Evolutionary conservation across 2,888 invertebrate genomes (phyloP), one percentile per base, ranked within the genome.

Genomic region (Drosophila planitibia): DNA sequence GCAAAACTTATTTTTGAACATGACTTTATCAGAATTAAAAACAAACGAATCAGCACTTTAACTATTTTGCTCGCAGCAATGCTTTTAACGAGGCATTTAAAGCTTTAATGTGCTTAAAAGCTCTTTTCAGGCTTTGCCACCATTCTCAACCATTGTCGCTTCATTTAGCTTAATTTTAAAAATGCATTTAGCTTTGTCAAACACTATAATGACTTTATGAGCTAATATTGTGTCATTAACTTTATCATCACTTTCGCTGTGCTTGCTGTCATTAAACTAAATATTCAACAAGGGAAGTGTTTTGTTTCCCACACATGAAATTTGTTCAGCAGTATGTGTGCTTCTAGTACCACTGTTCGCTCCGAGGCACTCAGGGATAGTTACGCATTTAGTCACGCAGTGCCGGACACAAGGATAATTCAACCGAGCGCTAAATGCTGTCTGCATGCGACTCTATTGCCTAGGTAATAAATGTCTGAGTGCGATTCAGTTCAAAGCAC

Each of bases 381-480:
- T 54, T 65, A 61, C 60, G 75, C 67, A 79, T 79, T 74, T 54
- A 65, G 76, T 77, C 68, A 74, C 51, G 47, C 75, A 51, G 53
- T 44, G 51, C 30, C 64, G 57, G 58, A 69, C 65, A 65, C 62
- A 52, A 39, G 49, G 35, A 64, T 64, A 61, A 41, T 61, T 57
- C 57, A 57, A 66, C 35, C 57, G 47, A 70, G 51, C 33, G 67
- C 76, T 70, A 74, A 54, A 49, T 54, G 62, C 28, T 49, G 32
- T 25, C 49, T 59, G 70, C 59, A 67, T 73, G 74, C 52, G 60
- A 74, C 70, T 84, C 76, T 73, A 84, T 85, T 77, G 83, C 83
- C 85, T 80, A 82, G 82, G 89, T 85, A 85, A 85, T 89, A 89
- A 85, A 89, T 85, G 85, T 82, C 82, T 71, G 69, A 74, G 71